Evolutionary conservation across 2,888 invertebrate species (phyloP), one percentile per base, ranked within the genome.

Genomic region (Agrochola litura): DNA sequence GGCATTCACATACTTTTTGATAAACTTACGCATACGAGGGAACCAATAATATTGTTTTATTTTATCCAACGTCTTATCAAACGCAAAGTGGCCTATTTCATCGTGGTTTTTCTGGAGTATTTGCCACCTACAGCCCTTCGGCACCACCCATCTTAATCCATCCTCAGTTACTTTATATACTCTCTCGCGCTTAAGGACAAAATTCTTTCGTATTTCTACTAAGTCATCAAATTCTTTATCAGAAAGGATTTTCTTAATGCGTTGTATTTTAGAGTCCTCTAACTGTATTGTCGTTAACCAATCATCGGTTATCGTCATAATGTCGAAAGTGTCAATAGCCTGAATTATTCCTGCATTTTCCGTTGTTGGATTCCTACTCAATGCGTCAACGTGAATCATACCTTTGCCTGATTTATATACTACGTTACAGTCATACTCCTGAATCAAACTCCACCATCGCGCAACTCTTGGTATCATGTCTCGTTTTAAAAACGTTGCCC

Each of bases 391-490:
- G n/a, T n/a, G 84, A 16, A n/a, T n/a, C 82, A 86, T 84, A 0
- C 41, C 56, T 2, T 58, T 37, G 4, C 83, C 83, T 0, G 81
- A 49, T 52, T 46, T 73, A 67, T 85, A 83, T n/a, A 71, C 56
- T 0, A 84, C n/a, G n/a, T 56, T n/a, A 56, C 56, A 56, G 12
- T 56, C 56, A 56, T n/a, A 56, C 12, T n/a, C 56, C 58, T 83
- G 84, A 14, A 86, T 79, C 4, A 68, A 54, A n/a, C 43, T 68
- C 84, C 84, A 84, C 84, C 84, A 84, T n/a, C 84, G n/a, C 0
- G 84, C 84, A 8, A 86, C 76, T 37, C 86, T 30, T 1, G 86
- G 86, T 22, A 86, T 30, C 73, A 84, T 77, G 16, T 86, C 86
- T 6, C 79, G 6, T 73, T 86, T 86, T 22, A 52, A 6, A 49